phyloP scores from a whole-genome alignment of 2,113 vertebrate genomes.

The Dermatemys mawii region DNA sequence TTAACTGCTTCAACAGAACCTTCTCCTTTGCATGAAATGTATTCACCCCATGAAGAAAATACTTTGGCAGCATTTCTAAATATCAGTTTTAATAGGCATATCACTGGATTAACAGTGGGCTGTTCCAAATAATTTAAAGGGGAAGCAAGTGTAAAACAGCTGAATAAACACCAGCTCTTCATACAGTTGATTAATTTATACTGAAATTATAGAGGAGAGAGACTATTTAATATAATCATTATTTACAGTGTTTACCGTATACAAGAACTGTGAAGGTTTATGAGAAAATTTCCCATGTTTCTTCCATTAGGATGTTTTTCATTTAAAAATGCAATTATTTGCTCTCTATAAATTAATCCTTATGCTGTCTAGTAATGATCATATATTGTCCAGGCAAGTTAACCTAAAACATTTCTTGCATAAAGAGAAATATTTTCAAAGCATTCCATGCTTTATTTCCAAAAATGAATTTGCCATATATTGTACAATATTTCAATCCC shows the following conservation, averaged over 20 bases:
- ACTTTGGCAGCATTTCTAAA: too few relatives aligned
- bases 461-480: neutral
- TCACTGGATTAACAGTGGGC: neutral
- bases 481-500: neutral
- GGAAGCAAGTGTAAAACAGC: neutral
- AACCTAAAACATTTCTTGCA: neutral
- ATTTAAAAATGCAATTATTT: neutral
- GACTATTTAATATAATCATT: neutral
- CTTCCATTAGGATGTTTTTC: neutral
- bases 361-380: neutral
- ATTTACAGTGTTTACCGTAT: neutral
- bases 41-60: neutral
- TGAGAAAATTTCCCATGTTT: neutral
- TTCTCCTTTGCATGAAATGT: neutral
- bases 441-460: neutral
- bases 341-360: neutral
- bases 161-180: neutral
- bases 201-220: neutral
- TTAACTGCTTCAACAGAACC: neutral
- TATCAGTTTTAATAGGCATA: neutral
- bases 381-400: neutral
- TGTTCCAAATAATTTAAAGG: neutral
- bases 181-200: neutral
- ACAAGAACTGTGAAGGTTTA: neutral
- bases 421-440: neutral